phyloP scores from a whole-genome alignment of 2,888 invertebrate genomes.

The Cartodere bifasciata region DNA sequence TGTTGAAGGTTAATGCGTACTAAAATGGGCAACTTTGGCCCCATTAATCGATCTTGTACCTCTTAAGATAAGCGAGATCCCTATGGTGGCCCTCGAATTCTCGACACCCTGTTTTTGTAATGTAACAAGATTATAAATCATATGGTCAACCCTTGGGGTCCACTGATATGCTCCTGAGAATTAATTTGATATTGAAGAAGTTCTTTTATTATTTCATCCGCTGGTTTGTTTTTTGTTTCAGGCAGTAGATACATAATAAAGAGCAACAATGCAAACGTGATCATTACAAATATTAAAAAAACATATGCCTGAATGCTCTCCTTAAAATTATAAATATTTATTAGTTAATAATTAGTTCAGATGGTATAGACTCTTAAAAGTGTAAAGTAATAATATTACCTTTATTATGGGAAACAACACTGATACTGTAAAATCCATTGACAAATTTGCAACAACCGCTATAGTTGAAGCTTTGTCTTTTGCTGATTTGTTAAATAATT shows the following conservation, averaged over 20 bases:
- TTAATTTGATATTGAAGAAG: no score
- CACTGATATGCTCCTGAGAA: no score
- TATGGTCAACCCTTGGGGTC: no score
- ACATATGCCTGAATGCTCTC: slow-evolving; percentile 1
- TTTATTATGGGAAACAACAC: slow-evolving; percentile 4
- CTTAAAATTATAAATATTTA: slow-evolving; percentile 4
- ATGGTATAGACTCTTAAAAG: not conserved
- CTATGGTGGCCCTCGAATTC: no score
- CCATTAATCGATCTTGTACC: no score
- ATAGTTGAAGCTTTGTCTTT: slow-evolving; percentile 7
- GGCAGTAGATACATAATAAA: slow-evolving; percentile 7
- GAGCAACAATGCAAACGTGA: slow-evolving; percentile 6
- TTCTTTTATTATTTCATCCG: slow-evolving; percentile 9
- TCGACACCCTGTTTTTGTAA: no score
- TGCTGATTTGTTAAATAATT: slow-evolving; percentile 8
- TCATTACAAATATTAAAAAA: slow-evolving; percentile 3
- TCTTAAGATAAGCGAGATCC: no score
- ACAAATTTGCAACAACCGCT: slow-evolving; percentile 6
- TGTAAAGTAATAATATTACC: not conserved
- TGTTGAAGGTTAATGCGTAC: no score
- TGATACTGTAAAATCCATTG: slow-evolving; percentile 4
- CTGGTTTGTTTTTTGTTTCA: slow-evolving; percentile 9
- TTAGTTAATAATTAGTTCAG: not conserved
- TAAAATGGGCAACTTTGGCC: no score
- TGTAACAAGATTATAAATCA: no score